A percentile compares a stretch with the other conserved stretches of the same genome.
Conservation (phyloP, 2,888 invertebrate genomes). For the Fragum fragum region DNA sequence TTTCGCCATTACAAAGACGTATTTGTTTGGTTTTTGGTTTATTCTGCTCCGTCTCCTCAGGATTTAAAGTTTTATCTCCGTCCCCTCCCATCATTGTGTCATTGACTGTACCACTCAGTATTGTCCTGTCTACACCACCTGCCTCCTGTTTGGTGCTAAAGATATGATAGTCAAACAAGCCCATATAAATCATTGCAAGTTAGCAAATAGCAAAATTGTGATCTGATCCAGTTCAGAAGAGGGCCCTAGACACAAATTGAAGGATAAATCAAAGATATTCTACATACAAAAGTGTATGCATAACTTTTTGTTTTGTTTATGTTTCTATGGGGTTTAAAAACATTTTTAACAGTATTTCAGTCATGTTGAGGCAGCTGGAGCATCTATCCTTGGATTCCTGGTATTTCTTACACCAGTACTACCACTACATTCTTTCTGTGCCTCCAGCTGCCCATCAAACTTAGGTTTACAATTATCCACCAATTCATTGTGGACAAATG, state of each 20-base stretch:
- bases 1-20: constrained; percentile 79
- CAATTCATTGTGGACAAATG: no score
- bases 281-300: not conserved
- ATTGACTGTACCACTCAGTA: constrained; percentile 1
- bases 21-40: constrained; percentile 38
- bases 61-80: constrained; percentile 1
- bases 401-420: no score
- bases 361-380: no score
- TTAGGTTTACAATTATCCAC: no score
- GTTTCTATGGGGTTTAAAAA: no score
- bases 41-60: not conserved
- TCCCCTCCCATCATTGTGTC: constrained; percentile 3
- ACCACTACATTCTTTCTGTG: no score
- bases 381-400: no score
- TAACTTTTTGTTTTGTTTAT: no score
- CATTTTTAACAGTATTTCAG: no score
- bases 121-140: constrained; percentile 29
- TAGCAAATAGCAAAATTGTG: no score
- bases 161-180: not conserved
- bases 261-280: not conserved
- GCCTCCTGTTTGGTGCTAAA: not conserved
- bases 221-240: not conserved
- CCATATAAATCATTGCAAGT: no score
- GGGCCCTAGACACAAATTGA: not conserved
- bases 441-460: no score